A percentile compares a stretch with the other conserved stretches of the same genome.
These are phyloP conservation scores for Eudemis profundana DNA, from an alignment of 2,888 invertebrate genomes.

Conservation along the genomic window DNA sequence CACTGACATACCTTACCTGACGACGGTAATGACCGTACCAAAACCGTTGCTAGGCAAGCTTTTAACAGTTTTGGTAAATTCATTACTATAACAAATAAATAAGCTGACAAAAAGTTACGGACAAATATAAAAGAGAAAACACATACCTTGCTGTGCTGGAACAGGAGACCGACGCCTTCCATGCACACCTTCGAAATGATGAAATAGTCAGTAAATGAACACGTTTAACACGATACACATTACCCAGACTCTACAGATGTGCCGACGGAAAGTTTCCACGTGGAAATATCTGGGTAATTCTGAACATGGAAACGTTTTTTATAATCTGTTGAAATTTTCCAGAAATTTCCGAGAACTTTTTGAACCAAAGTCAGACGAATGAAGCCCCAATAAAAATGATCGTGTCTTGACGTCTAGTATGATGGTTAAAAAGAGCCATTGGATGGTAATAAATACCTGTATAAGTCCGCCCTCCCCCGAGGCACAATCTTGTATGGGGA, in stretches of 20 bases:
- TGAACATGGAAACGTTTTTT: too few relatives aligned
- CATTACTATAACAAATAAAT: constrained; percentile 65
- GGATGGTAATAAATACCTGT: constrained; percentile 79
- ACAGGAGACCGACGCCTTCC: constrained; percentile 99
- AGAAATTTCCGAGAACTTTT: too few relatives aligned
- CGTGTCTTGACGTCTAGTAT: too few relatives aligned
- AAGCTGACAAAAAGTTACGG: constrained; percentile 75
- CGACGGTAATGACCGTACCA: constrained; percentile 52
- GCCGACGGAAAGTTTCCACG: too few relatives aligned
- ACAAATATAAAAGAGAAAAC: constrained; percentile 55
- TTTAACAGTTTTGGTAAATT: constrained; percentile 67
- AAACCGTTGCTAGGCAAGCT: constrained; percentile 34
- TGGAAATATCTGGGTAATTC: too few relatives aligned
- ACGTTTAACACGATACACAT: too few relatives aligned
- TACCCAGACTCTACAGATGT: not conserved
- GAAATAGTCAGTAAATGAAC: constrained; percentile 37
- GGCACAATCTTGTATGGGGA: constrained; percentile 98
- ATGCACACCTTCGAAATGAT: constrained; percentile 91
- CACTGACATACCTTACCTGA: constrained; percentile 80
- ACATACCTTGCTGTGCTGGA: constrained; percentile 99
- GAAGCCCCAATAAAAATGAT: too few relatives aligned
- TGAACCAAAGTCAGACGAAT: too few relatives aligned
- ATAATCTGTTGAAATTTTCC: too few relatives aligned
- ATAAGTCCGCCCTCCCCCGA: constrained; percentile 98
- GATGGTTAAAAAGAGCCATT: too few relatives aligned